Evolutionary conservation across 2,113 vertebrate species (phyloP), one percentile per base, ranked within the genome.

Genomic region (Tenrec ecaudatus): DNA sequence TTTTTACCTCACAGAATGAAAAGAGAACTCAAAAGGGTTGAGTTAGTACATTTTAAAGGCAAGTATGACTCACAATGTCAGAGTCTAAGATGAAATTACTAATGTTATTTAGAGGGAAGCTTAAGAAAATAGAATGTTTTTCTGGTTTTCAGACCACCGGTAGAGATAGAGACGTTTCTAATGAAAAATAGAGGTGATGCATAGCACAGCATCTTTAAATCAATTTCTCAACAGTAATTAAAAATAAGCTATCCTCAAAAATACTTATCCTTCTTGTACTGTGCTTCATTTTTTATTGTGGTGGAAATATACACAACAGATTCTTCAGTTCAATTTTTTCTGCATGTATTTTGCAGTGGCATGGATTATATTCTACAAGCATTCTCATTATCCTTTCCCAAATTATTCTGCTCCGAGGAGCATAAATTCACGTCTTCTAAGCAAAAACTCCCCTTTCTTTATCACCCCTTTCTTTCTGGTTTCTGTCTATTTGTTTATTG

Each of bases 91-190:
- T 53, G 68, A 81, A 88, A 91, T 88, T 71, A 93, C 22, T 91
- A 77, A 71, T 31, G 84, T 38, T 91, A 84, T 88, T 88, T 93
- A 47, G 20, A 76, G 76, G 31, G 66, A 80, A 75, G 31, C 80
- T 83, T 57, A 91, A 91, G 29, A 93, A 91, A 91, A 68, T 22
- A 93, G 40, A 66, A 84, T 68, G 11, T 38, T 91, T 84, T 88
- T 33, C 29, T 93, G 40, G 12, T 80, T 88, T 93, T 91, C 71
- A 75, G 53, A 66, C 23, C 29, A 83, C 43, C 71, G 40, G 33
- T 85, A 81, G 38, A 17, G 2, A 81, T 22, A 57, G 17, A 85
- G 43, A 93, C 36, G 82, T 60, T 84, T 91, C 84, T 91, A 43
- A 93, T 31, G 25, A 73, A 79, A 90, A 29, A 20, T 82, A 86